These are phyloP conservation scores for Microcebus murinus DNA, from an alignment of 2,113 vertebrate species.

Conservation along the genomic window DNA sequence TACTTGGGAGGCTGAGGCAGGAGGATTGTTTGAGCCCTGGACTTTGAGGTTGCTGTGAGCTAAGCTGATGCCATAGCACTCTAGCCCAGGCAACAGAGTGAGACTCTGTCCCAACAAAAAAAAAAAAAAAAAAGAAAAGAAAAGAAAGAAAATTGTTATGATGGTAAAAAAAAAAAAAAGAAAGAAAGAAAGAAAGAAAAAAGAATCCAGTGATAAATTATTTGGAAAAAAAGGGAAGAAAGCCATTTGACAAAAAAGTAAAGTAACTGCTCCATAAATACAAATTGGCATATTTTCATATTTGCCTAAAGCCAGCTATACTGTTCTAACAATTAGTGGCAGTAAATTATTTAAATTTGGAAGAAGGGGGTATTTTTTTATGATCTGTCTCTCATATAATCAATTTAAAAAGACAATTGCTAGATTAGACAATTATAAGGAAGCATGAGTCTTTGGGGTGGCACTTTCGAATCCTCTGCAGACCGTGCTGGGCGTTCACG, in stretches of 20 bases:
- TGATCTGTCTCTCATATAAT: neutral
- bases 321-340: neutral
- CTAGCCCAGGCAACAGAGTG: too few relatives aligned
- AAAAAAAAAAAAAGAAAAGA: too few relatives aligned
- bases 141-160: neutral
- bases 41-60: too few relatives aligned
- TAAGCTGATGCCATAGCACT: too few relatives aligned
- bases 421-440: neutral
- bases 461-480: neutral
- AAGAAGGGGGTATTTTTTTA: neutral
- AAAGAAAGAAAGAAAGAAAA: too few relatives aligned
- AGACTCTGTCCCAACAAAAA: too few relatives aligned
- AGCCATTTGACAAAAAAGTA: neutral
- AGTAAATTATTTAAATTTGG: neutral
- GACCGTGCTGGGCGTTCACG: neutral
- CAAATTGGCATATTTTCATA: neutral
- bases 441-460: too few relatives aligned
- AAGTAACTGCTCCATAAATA: slow-evolving; percentile 7
- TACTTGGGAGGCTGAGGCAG: too few relatives aligned
- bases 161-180: too few relatives aligned
- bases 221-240: neutral
- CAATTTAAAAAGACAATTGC: neutral
- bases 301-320: neutral
- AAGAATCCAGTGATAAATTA: neutral
- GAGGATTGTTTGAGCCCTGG: too few relatives aligned